Evolutionary conservation across 2,797 vertebrate species (phyloP), one percentile per base, ranked within the genome.

Genomic region (Eleutherodactylus coqui): DNA sequence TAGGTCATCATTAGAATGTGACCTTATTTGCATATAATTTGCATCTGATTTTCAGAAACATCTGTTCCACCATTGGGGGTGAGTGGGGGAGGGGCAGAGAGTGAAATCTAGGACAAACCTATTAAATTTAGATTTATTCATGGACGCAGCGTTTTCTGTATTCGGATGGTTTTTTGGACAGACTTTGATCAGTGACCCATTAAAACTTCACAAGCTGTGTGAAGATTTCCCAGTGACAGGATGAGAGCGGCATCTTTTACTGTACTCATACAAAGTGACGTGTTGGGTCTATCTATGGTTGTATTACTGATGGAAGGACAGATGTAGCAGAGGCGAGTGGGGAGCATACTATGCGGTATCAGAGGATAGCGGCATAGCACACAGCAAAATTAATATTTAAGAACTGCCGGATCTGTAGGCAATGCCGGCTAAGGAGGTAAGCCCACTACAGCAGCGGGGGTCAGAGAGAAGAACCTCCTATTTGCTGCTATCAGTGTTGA

Each of bases 21-120:
- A 84, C 73, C 73, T 84, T 69, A 77, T 69, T 62, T 84, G 83
- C 82, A 75, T 84, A 34, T 69, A 10, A 84, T 84, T 84, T 75
- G 83, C 83, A 84, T 84, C 38, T 51, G 32, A 77, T 77, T 84
- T 77, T 5, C 60, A 27, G 29, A 41, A 78, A 78, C 83, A 84
- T 84, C 73, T 84, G 83, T 77, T 84, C 43, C 45, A 78, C 32
- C n/a, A 82, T 82, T 41, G 79, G 79, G 53, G 64, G 79, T 81
- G 55, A 64, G 53, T 2, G 55, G 58, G 79, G n/a, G 79, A 51
- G 43, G 55, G 58, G 27, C 5, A 41, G 21, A 7, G 29, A 19
- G 34, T 27, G 34, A 29, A 82, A 82, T 73, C 45, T 82, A 70
- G 79, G 79, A 82, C 79, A 55, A 32, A 29, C 72, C 64, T 82